Evolutionary conservation across 2,888 invertebrate genomes (phyloP).

Genomic region (Melanargia galathea): DNA sequence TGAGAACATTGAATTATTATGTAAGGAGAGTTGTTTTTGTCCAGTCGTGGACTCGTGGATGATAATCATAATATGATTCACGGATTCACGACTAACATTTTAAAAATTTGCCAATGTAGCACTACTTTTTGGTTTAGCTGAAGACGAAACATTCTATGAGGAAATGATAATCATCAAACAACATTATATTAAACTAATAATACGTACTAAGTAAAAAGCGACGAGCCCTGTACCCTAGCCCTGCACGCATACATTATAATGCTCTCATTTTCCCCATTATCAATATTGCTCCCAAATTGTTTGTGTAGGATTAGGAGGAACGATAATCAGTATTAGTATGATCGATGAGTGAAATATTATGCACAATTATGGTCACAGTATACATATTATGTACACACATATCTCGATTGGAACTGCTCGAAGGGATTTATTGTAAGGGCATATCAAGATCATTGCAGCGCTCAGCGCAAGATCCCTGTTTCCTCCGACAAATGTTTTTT

Average conservation of each 20-base stretch:
- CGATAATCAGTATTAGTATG: neutral
- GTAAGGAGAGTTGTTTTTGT: too few species aligned
- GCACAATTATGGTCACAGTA: neutral
- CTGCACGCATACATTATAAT: slow-evolving; percentile 8
- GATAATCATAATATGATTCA: too few species aligned
- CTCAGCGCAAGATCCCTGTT: neutral
- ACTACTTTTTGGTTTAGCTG: too few species aligned
- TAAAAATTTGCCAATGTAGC: too few species aligned
- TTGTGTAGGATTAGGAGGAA: slow-evolving; percentile 8
- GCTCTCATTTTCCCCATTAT: slow-evolving; percentile 24
- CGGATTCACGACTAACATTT: too few species aligned
- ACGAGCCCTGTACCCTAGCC: neutral
- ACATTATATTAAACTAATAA: too few species aligned
- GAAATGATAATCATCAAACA: too few species aligned
- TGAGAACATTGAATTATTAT: too few species aligned
- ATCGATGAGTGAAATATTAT: slow-evolving; percentile 7
- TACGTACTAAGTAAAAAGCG: neutral
- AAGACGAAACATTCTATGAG: too few species aligned
- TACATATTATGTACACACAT: neutral
- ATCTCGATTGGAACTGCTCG: neutral
- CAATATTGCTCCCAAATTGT: slow-evolving; percentile 19
- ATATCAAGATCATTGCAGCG: neutral
- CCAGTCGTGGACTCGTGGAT: too few species aligned
- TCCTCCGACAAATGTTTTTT: too few species aligned
- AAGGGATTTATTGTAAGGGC: neutral